Evolutionary conservation across 2,113 vertebrate species (phyloP).

Genomic region (Choloepus hoffmanni): DNA sequence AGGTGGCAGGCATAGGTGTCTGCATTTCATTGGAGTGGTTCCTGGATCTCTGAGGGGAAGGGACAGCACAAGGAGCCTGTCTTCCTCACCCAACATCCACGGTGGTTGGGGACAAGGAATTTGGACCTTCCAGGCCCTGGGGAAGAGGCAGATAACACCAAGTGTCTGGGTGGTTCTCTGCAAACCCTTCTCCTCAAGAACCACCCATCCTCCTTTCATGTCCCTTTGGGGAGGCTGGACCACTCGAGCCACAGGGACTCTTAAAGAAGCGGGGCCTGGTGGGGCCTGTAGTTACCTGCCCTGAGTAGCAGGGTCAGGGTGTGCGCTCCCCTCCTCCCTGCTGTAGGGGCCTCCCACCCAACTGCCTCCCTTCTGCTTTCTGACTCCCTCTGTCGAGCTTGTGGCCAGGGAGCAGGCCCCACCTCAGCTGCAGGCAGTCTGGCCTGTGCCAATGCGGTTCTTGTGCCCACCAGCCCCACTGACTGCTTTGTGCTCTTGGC

Average conservation of each 20-base stretch:
- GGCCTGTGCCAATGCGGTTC: neutral
- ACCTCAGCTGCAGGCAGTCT: neutral
- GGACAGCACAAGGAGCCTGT: conserved; percentile 19
- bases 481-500: conserved; percentile 25
- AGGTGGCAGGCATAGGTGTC: conserved; percentile 32
- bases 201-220: neutral
- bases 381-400: neutral
- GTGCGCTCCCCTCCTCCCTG: neutral
- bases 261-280: neutral
- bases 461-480: neutral
- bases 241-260: conserved; percentile 11
- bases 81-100: neutral
- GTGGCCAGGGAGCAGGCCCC: conserved; percentile 17
- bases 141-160: neutral
- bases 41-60: conserved; percentile 50
- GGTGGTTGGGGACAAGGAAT: conserved; percentile 4
- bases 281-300: neutral
- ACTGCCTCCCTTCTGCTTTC: neutral
- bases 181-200: conserved; percentile 43
- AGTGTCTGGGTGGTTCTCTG: conserved; percentile 48
- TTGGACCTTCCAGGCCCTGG: neutral
- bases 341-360: neutral
- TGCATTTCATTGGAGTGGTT: neutral
- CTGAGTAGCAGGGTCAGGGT: neutral
- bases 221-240: neutral